These are phyloP conservation scores for Andrena haemorrhoa DNA, from an alignment of 2,888 invertebrate genomes.

Conservation along the genomic window DNA sequence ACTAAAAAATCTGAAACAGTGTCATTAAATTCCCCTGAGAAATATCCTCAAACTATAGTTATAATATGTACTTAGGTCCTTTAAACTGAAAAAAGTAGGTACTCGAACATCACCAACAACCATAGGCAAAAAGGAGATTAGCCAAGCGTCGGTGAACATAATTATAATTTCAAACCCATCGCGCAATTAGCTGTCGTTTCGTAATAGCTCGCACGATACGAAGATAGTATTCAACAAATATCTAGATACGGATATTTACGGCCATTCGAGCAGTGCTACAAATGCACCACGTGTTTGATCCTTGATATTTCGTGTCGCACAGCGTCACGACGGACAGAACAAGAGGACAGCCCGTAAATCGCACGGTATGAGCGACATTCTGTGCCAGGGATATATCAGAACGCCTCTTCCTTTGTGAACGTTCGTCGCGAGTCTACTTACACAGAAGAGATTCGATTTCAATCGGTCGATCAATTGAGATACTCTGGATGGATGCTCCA, in stretches of 20 bases:
- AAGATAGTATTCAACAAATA: slow-evolving; percentile 9
- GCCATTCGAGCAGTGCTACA: neutral
- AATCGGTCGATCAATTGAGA: no score
- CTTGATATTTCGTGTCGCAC: slow-evolving; percentile 16
- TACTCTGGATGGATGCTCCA: no score
- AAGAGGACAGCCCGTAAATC: slow-evolving; percentile 7
- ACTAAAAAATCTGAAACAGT: no score
- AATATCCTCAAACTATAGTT: no score
- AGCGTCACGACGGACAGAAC: slow-evolving; percentile 2
- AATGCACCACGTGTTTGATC: slow-evolving; percentile 26
- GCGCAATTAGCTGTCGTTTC: neutral
- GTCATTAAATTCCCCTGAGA: no score
- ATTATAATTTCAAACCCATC: slow-evolving; percentile 4
- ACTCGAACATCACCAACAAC: no score
- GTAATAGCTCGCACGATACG: neutral
- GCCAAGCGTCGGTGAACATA: neutral
- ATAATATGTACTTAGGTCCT: no score
- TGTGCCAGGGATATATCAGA: neutral
- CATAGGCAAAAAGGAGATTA: neutral
- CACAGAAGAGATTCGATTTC: no score
- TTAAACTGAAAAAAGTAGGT: no score
- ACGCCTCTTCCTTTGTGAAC: slow-evolving; percentile 11
- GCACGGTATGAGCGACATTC: slow-evolving; percentile 1
- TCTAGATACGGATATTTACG: neutral
- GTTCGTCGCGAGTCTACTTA: neutral